These are phyloP conservation scores for Ahaetulla prasina DNA, from an alignment of 2,113 vertebrate species.

Conservation along the genomic window DNA sequence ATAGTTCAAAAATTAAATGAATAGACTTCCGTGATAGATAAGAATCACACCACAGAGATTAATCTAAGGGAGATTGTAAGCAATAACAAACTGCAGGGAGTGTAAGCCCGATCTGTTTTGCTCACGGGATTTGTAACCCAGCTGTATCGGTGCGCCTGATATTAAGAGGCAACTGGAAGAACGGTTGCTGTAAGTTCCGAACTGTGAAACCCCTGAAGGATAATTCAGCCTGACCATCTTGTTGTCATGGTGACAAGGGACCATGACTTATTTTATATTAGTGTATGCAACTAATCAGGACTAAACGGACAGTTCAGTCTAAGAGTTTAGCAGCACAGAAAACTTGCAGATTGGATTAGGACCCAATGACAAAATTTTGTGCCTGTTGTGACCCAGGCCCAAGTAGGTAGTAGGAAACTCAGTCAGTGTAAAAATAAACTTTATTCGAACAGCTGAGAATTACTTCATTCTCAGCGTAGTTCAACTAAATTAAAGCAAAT, in stretches of 20 bases:
- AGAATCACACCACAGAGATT: not conserved
- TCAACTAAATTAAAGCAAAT: no score
- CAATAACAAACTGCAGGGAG: not conserved
- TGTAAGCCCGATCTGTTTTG: not conserved
- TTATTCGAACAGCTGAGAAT: no score
- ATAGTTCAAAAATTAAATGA: not conserved
- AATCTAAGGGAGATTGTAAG: not conserved
- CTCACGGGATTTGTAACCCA: slow-evolving; percentile 8
- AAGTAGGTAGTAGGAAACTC: no score
- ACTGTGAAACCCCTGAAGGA: slow-evolving; percentile 16
- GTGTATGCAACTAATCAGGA: not conserved
- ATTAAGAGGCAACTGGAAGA: slow-evolving; percentile 21
- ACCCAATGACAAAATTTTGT: no score
- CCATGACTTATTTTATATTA: not conserved
- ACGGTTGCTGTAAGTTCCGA: slow-evolving; percentile 35
- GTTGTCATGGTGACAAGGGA: slow-evolving; percentile 51
- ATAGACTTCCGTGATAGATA: slow-evolving; percentile 7
- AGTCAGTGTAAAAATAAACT: no score
- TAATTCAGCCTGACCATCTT: slow-evolving; percentile 37
- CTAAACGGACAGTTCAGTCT: not conserved
- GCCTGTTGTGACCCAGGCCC: no score
- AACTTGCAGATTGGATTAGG: not conserved
- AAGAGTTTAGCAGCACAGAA: not conserved
- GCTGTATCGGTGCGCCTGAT: slow-evolving; percentile 11
- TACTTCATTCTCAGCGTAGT: no score